These are phyloP conservation scores for Brachyistius frenatus DNA, from an alignment of 2,113 vertebrate species.

Conservation along the genomic window DNA sequence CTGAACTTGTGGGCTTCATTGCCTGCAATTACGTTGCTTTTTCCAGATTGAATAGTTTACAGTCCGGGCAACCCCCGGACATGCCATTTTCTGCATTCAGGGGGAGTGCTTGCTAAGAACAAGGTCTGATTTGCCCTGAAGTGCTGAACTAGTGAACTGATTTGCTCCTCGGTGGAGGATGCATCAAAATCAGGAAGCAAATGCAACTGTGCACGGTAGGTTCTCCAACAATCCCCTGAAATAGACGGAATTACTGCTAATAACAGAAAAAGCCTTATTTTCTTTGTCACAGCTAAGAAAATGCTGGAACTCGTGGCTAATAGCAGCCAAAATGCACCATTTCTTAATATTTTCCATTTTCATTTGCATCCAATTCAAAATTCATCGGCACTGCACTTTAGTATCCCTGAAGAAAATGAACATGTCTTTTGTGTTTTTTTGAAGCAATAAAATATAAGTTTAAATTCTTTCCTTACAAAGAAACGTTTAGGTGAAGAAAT, in stretches of 20 bases:
- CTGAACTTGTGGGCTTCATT: conserved; percentile 62
- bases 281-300: conserved; percentile 48
- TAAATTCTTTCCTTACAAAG: conserved; percentile 33
- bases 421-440: conserved; percentile 57
- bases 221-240: conserved; percentile 48
- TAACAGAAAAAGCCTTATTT: conserved; percentile 70
- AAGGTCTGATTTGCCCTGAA: conserved; percentile 68
- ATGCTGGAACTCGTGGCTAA: conserved; percentile 45
- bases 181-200: conserved; percentile 70
- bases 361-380: conserved; percentile 72
- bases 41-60: conserved; percentile 54
- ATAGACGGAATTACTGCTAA: conserved; percentile 66
- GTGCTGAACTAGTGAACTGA: conserved; percentile 70
- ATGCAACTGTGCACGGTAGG: conserved; percentile 52
- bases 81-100: conserved; percentile 62
- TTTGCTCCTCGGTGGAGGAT: conserved; percentile 66
- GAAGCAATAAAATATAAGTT: conserved; percentile 47
- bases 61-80: conserved; percentile 69
- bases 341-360: conserved; percentile 75
- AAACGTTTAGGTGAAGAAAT: conserved; percentile 22
- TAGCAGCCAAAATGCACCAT: conserved; percentile 55
- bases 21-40: conserved; percentile 74
- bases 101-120: conserved; percentile 49
- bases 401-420: conserved; percentile 43
- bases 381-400: conserved; percentile 67